Base-by-base conservation (phyloP, 2,888 invertebrate genomes). In the Drosophila cognata region DNA sequence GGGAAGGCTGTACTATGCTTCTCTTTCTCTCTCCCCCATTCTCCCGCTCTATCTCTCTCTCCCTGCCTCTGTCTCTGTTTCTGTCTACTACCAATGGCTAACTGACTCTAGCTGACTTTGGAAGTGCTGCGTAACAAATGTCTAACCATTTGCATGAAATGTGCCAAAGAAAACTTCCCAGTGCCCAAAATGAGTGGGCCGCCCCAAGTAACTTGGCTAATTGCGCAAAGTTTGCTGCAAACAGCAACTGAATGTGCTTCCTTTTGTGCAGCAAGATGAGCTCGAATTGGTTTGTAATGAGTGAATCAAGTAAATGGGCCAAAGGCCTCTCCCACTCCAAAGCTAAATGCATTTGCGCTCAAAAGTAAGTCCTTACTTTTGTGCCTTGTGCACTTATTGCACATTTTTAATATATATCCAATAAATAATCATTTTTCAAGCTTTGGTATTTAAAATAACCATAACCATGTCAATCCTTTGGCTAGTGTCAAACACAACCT, bases 61-160 rank as follows among this genome's bases (percentile, higher is more conserved):
- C 4, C 1, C 2, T 11, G 1, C 21, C 2, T 21, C 41, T 43
- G 11, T 43, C 11, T 33, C 33, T 33, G 33, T 33, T 33, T 11
- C 33, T 33, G 35, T 53, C 57, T 28, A 21, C 28, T 13, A 11
- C 55, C 48, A 28, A 68, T 65, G 25, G 71, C 69, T 69, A 67
- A 62, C 77, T 67, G 53, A 61, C 77, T 52, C 28, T 62, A 59
- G 29, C 50, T 56, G 50, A 64, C 62, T 61, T 59, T 57, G 52
- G n/a, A 57, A 75, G 36, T 67, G 61, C 68, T 51, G 61, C 65
- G 74, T 71, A 79, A 87, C 84, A 84, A 89, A 85, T 85, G 79
- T 73, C 72, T 33, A 66, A 38, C 51, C 81, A 88, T 86, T 85
- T 85, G 55, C 68, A 65, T 69, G 69, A 81, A 79, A 66, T 70